phyloP scores from a whole-genome alignment of 2,113 vertebrate species.

The Meriones unguiculatus region DNA sequence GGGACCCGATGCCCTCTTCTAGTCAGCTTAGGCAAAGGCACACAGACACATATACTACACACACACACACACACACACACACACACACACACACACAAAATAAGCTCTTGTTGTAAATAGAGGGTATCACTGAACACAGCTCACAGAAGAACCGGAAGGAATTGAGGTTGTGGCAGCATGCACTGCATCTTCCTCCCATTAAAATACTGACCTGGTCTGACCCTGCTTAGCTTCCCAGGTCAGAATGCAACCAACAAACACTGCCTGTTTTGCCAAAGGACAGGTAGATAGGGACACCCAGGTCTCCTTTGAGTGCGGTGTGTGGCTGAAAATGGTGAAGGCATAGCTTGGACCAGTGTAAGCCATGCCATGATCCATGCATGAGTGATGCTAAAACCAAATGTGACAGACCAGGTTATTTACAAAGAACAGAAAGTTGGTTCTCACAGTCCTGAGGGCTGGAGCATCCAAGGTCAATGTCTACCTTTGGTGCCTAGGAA shows the following conservation, averaged over 20 bases:
- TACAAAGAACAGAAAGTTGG: background rate
- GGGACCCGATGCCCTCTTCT: background rate
- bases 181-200: background rate
- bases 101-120: background rate
- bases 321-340: background rate
- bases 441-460: background rate
- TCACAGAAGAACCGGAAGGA: background rate
- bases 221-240: background rate
- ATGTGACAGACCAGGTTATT: background rate
- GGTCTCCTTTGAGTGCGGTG: background rate
- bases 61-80: background rate
- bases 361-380: background rate
- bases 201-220: background rate
- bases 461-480: background rate
- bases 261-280: background rate
- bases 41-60: background rate
- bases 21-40: background rate
- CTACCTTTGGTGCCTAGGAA: background rate
- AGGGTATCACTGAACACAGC: background rate
- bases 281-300: background rate
- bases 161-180: background rate
- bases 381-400: background rate
- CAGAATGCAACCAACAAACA: background rate
- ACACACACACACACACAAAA: too few relatives aligned
- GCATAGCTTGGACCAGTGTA: background rate